These are phyloP conservation scores for Antitype chi DNA, from an alignment of 2,888 invertebrate species.

Conservation along the genomic window DNA sequence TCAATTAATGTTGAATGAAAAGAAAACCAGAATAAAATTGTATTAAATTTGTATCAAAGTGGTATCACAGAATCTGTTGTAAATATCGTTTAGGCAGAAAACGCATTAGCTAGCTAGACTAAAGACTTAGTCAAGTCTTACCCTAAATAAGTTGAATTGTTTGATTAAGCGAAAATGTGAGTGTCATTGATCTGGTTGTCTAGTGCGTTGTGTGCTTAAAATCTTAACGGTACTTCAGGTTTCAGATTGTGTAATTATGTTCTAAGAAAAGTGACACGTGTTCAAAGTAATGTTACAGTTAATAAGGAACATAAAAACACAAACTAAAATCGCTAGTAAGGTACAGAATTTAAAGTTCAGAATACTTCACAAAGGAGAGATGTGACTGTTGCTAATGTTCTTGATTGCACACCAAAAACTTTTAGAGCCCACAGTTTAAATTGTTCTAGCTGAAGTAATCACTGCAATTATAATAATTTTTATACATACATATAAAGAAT, in stretches of 20 bases:
- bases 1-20: constrained; percentile 14
- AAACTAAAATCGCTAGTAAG: constrained; percentile 30
- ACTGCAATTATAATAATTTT: constrained; percentile 76
- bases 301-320: constrained; percentile 1
- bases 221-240: background rate
- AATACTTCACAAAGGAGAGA: constrained; percentile 62
- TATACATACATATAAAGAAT: constrained; percentile 68
- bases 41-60: background rate
- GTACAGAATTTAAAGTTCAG: constrained; percentile 29
- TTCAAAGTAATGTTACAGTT: background rate
- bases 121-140: background rate
- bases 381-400: constrained; percentile 55
- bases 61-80: background rate
- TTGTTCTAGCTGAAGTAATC: constrained; percentile 77
- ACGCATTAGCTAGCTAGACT: background rate
- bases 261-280: background rate
- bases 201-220: constrained; percentile 33
- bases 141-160: background rate
- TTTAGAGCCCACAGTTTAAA: constrained; percentile 69
- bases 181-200: constrained; percentile 1
- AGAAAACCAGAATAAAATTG: background rate
- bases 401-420: constrained; percentile 63
- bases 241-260: constrained; percentile 17
- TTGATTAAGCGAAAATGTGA: background rate
- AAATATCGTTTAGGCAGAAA: constrained; percentile 4